Evolutionary conservation across 1,140 invertebrate genomes (phyloP), one percentile per base, ranked within the genome.

Genomic region (Lepidotrigona ventralis): DNA sequence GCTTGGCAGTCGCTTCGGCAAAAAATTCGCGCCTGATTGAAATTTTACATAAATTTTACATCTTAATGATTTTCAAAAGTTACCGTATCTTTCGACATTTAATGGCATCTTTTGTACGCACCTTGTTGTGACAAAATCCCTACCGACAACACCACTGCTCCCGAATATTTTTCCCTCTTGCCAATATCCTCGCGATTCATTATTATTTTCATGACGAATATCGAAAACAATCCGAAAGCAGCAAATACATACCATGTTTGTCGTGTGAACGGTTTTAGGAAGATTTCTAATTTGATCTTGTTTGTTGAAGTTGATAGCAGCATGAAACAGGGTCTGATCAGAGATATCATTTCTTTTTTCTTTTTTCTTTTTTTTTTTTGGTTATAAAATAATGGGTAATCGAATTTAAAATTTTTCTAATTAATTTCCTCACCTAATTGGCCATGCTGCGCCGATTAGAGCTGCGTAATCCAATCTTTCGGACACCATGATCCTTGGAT

Each of bases 121-220:
- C 91, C 91, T 86, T 92, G 91, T 46, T 92, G 91, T 66, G 89
- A 87, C 17, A 91, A 9, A n/a, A 89, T 85, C 15, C 90, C 89
- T 14, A 91, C 71, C 4, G 87, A 86, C 12, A 88, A 39, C 17
- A 92, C 68, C 12, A 88, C n/a, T 3, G 88, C 87, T 17, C 70
- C 56, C 0, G 84, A 88, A 51, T 83, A 88, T 29, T 79, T 71
- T 23, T 86, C 85, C 9, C 64, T 77, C 63, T 76, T 85, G 2
- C 66, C 79, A 1, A 80, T 12, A 12, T 87, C 58, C 11, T 92
- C 91, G 9, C 79, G 60, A 39, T 79, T 87, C 79, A 91, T 85
- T 68, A 89, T 86, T 58, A 86, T 56, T 64, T 70, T 81, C 46
- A 91, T 81, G 4, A 91, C 46, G 6, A 91, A 75, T 14, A 88